Base-by-base conservation (phyloP, 2,888 invertebrate genomes). In the Galeruca laticollis region DNA sequence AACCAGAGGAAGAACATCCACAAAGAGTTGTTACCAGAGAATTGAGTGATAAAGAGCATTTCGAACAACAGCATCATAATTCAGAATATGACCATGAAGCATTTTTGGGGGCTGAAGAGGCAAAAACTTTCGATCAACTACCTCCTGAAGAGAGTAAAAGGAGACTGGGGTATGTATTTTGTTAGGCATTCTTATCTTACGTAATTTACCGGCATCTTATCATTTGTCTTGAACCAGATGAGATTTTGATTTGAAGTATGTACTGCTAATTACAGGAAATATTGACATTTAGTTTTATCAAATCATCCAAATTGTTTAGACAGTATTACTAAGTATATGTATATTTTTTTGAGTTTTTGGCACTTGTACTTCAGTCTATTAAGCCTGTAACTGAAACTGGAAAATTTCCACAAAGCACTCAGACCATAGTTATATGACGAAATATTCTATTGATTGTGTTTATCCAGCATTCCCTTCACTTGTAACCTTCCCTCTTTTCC, bases 51-150 rank as follows among this genome's bases (percentile, higher is more conserved):
- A 89, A 91, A 64, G 92, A 94, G 74, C 97, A 98, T 82, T 95
- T 90, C 79, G 88, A 90, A 74, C 91, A 93, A 75, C 93, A 92
- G 31, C 90, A 93, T 71, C 96, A 96, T 80, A 95, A 98, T 84
- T 87, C 92, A 60, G 94, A 96, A 76, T 99, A 95, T 83, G 99
- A 99, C 82, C 99, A 99, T 82, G 98, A 99, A 83, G 97, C 98
- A 0, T 99, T 99, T 84, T 88, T 99, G 11, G 99, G 99, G 0
- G 95, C 97, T 82, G 68, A 71, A 51, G 91, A 92, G 77, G 96
- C 98, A 0, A 95, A 96, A 82, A 92, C 94, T 3, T 99, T 98
- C 83, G 97, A 98, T 83, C 94, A 98, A 79, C 87, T 99, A 54
- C 89, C 94, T 0, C 98, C 98, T 2, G 98, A 99, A 84, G 98